phyloP scores from a whole-genome alignment of 2,888 invertebrate species.

The Drosophila bunnanda region DNA sequence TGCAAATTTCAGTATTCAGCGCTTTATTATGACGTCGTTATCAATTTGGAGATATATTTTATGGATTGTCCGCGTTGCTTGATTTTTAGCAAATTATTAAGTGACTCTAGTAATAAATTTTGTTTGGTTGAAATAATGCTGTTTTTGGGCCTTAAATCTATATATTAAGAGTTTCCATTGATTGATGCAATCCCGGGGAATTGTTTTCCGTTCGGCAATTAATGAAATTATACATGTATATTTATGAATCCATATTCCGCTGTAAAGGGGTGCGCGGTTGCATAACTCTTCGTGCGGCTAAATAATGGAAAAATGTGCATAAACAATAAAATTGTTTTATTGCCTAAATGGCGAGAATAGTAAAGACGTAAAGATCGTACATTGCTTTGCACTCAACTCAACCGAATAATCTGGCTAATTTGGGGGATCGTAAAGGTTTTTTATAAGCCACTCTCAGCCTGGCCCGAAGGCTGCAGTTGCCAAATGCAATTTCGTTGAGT shows the following conservation, averaged over 20 bases:
- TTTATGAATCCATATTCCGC: conserved; percentile 14
- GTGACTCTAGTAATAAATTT: conserved; percentile 1
- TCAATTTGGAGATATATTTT: conserved; percentile 24
- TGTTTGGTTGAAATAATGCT: neutral
- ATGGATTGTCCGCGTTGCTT: conserved; percentile 13
- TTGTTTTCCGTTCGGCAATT: conserved; percentile 18
- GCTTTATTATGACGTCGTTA: conserved; percentile 23
- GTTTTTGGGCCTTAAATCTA: neutral
- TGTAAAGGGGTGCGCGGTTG: conserved; percentile 22
- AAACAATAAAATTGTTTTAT: conserved; percentile 49
- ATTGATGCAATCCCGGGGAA: neutral
- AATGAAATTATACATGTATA: conserved; percentile 17
- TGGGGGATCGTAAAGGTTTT: conserved; percentile 43
- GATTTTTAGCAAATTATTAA: conserved; percentile 12
- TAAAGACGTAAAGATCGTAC: conserved; percentile 49
- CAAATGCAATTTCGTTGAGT: conserved; percentile 24
- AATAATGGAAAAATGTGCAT: conserved; percentile 39
- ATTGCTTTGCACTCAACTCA: conserved; percentile 71
- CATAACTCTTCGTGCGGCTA: conserved; percentile 37
- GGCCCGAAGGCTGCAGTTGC: conserved; percentile 33
- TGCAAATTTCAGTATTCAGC: conserved; percentile 27
- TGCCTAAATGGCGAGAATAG: conserved; percentile 42
- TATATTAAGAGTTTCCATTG: neutral
- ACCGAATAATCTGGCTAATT: conserved; percentile 62
- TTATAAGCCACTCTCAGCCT: conserved; percentile 30